Conservation (phyloP, 2,113 vertebrate genomes). For the Alectura lathami region DNA sequence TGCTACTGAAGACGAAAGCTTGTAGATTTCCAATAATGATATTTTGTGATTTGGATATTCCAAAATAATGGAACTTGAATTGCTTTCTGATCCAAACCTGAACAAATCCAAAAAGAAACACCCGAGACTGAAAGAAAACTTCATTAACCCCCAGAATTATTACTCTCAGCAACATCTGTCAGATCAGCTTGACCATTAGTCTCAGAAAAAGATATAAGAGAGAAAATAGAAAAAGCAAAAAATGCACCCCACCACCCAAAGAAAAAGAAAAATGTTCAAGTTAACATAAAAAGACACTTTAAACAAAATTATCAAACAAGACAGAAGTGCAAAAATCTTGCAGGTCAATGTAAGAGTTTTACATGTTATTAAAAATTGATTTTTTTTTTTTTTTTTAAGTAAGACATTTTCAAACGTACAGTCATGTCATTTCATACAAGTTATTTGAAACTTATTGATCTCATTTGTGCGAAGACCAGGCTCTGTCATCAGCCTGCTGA, state of each 20-base stretch:
- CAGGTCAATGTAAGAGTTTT: constrained; percentile 66
- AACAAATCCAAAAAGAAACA: background rate
- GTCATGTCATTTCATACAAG: constrained; percentile 74
- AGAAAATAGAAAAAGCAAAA: constrained; percentile 13
- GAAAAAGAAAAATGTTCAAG: constrained; percentile 20
- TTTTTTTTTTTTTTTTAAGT: constrained; percentile 69
- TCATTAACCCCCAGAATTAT: background rate
- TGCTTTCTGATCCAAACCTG: constrained; percentile 32
- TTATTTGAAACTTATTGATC: constrained; percentile 82
- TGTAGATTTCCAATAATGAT: constrained; percentile 42
- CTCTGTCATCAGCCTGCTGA: constrained; percentile 76
- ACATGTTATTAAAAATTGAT: constrained; percentile 78
- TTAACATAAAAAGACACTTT: constrained; percentile 64
- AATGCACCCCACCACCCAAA: background rate
- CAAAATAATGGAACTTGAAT: constrained; percentile 44
- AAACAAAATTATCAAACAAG: constrained; percentile 69
- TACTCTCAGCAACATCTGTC: background rate
- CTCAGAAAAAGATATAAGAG: background rate
- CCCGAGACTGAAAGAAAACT: constrained; percentile 38
- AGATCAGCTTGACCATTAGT: constrained; percentile 19
- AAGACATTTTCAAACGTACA: constrained; percentile 67
- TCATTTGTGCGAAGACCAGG: constrained; percentile 73
- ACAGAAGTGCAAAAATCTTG: constrained; percentile 52
- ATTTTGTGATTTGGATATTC: constrained; percentile 54
- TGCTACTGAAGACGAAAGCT: constrained; percentile 34